Conservation (phyloP, 2,113 vertebrate species). For the Lanius ludovicianus region DNA sequence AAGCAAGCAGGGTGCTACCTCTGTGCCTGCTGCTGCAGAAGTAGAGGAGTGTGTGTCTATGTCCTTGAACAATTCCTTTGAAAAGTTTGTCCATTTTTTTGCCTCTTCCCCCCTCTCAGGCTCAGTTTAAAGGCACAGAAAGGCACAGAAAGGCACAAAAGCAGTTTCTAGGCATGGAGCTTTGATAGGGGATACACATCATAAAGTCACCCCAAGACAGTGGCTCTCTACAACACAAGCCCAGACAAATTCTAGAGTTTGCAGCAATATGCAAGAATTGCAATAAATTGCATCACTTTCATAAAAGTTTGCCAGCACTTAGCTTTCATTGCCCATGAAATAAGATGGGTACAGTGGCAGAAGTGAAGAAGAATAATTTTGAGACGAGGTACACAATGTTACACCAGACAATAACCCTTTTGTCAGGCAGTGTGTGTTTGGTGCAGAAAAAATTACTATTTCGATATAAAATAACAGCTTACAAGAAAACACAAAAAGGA, state of each 20-base stretch:
- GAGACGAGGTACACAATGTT: not conserved
- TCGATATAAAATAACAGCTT: not conserved
- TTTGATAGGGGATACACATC: too few relatives aligned
- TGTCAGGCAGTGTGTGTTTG: fast-evolving
- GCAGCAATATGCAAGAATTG: slow-evolving; percentile 22
- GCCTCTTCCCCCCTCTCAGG: too few relatives aligned
- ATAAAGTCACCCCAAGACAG: too few relatives aligned
- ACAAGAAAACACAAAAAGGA: not conserved
- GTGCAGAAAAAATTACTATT: not conserved
- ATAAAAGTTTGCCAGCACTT: not conserved
- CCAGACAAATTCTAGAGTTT: slow-evolving; percentile 27
- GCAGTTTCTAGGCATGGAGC: too few relatives aligned
- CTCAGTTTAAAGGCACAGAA: too few relatives aligned
- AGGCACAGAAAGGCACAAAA: too few relatives aligned
- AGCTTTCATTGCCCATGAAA: not conserved
- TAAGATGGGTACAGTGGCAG: not conserved
- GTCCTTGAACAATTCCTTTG: too few relatives aligned
- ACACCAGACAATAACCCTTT: not conserved
- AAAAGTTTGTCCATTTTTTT: too few relatives aligned
- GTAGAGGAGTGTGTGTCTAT: too few relatives aligned
- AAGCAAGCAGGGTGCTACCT: too few relatives aligned
- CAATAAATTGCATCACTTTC: slow-evolving; percentile 55
- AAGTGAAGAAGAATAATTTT: not conserved
- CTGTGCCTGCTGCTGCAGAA: too few relatives aligned
- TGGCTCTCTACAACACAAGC: not conserved